These are phyloP conservation scores for Biston betularia DNA, from an alignment of 2,888 invertebrate genomes.

Conservation along the genomic window DNA sequence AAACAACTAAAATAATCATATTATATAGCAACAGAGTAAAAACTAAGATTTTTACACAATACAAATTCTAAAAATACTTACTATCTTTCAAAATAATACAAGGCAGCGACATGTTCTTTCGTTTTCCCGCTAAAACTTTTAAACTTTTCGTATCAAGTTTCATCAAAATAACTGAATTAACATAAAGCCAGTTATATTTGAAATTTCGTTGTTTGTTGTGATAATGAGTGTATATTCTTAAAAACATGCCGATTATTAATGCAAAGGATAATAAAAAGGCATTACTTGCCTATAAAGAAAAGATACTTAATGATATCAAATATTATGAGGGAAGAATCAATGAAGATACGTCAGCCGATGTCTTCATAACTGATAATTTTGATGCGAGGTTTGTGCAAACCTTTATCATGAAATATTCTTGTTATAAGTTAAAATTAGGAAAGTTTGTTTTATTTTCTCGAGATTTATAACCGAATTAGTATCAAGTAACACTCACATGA, in stretches of 20 bases:
- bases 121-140: no score
- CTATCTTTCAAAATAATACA: no score
- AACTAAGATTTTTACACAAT: no score
- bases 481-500: background rate
- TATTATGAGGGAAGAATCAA: constrained; percentile 63
- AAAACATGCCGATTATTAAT: constrained; percentile 29
- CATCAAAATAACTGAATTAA: no score
- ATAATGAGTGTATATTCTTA: background rate
- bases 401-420: background rate
- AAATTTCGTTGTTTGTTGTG: constrained; percentile 1
- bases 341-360: constrained; percentile 51
- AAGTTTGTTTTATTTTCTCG: background rate
- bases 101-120: no score
- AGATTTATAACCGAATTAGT: background rate
- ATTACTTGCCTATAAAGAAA: constrained; percentile 61
- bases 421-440: background rate
- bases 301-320: constrained; percentile 61
- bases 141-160: no score
- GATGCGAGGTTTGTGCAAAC: constrained; percentile 43
- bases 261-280: constrained; percentile 51
- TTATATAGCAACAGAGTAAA: no score
- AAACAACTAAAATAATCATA: no score
- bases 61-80: no score
- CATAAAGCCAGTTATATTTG: constrained; percentile 5
- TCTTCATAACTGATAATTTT: constrained; percentile 54